Percentiles rank a stretch among this genome's conserved stretches.
phyloP scores from a whole-genome alignment of 2,888 invertebrate genomes.

The Ophion ventricosus region DNA sequence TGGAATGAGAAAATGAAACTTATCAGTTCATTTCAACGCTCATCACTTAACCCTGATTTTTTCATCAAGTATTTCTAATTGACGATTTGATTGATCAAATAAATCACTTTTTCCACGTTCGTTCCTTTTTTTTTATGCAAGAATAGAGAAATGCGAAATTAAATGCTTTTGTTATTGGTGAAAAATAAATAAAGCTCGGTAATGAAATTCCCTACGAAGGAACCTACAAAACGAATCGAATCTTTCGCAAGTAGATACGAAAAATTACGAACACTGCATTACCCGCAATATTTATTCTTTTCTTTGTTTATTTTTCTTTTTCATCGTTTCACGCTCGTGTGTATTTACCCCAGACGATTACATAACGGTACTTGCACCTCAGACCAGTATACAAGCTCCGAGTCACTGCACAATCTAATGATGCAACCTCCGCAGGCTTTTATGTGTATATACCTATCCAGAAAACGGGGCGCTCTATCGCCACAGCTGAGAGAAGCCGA shows the following conservation, averaged over 20 bases:
- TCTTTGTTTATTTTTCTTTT: conserved; percentile 22
- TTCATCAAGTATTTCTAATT: too few species aligned
- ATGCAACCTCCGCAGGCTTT: conserved; percentile 38
- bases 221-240: too few species aligned
- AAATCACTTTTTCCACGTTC: too few species aligned
- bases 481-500: conserved; percentile 42
- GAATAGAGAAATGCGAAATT: too few species aligned
- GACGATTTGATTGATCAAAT: too few species aligned
- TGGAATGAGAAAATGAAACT: not conserved
- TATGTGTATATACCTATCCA: conserved; percentile 26
- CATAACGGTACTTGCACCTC: conserved; percentile 62
- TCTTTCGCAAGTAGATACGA: too few species aligned
- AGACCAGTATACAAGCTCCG: conserved; percentile 28
- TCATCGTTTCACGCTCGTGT: conserved; percentile 41
- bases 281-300: conserved; percentile 2
- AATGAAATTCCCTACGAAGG: too few species aligned
- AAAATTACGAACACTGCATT: not conserved
- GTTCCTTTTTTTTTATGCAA: too few species aligned
- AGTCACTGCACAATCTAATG: conserved; percentile 64
- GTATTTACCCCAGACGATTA: conserved; percentile 39
- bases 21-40: not conserved
- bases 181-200: too few species aligned
- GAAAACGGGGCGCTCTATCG: conserved; percentile 1
- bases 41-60: too few species aligned
- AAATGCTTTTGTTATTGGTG: too few species aligned